These are phyloP conservation scores for Oenanthe melanoleuca DNA, from an alignment of 2,113 vertebrate genomes.

Conservation along the genomic window DNA sequence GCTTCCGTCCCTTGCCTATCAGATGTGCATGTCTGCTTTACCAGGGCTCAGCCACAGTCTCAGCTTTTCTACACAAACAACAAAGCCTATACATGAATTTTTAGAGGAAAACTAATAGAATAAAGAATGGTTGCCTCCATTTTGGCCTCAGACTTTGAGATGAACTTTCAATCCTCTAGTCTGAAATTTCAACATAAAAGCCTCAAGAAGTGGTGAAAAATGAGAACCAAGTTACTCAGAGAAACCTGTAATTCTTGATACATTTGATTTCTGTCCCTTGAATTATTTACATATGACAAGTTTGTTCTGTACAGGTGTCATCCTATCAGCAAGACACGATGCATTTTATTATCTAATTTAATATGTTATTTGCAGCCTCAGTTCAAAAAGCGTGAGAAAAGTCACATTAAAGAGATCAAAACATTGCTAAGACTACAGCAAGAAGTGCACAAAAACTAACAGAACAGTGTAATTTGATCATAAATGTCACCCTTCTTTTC, in stretches of 20 bases:
- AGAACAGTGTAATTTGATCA: neutral
- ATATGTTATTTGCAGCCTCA: neutral
- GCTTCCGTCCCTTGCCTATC: neutral
- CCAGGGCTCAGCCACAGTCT: accelerated
- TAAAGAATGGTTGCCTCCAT: neutral
- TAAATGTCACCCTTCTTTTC: neutral
- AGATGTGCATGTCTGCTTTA: accelerated
- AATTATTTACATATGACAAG: neutral
- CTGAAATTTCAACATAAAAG: neutral
- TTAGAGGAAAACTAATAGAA: neutral
- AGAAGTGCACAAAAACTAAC: neutral
- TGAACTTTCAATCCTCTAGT: neutral
- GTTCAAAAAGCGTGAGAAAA: neutral
- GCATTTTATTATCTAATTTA: neutral
- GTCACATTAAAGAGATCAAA: neutral
- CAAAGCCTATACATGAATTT: neutral
- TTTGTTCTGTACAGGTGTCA: neutral
- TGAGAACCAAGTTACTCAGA: neutral
- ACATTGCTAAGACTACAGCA: neutral
- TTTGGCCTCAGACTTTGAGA: neutral
- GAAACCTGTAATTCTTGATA: neutral
- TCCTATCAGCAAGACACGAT: neutral
- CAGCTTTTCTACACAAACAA: neutral
- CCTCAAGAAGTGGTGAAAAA: neutral
- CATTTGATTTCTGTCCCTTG: neutral